Percentiles rank a stretch among this genome's conserved stretches.
Evolutionary conservation across 2,888 invertebrate species (phyloP).

Genomic region (Abrostola triplasia): DNA sequence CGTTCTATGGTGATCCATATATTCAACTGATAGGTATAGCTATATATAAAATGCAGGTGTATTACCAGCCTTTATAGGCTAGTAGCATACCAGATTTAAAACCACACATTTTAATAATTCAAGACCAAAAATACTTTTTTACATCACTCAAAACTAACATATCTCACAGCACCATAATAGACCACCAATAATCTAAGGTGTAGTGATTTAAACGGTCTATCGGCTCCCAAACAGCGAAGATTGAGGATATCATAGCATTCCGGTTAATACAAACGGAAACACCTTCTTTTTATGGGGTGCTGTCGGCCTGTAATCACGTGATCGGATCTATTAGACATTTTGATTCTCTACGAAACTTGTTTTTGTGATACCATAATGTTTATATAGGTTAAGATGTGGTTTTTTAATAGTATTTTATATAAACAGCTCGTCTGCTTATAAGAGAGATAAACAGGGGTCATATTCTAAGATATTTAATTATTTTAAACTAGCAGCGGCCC

Average conservation of each 20-base stretch:
- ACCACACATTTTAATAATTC: no score
- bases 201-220: constrained; percentile 75
- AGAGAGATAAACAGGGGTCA: no score
- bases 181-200: constrained; percentile 67
- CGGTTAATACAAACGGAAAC: constrained; percentile 77
- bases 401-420: not conserved
- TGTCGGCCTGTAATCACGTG: constrained; percentile 29
- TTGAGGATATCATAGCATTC: constrained; percentile 71
- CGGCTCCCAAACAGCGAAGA: constrained; percentile 64
- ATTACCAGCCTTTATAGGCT: no score
- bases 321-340: constrained; percentile 39
- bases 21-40: no score
- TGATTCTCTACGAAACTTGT: constrained; percentile 18
- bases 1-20: no score
- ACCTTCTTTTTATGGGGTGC: constrained; percentile 50
- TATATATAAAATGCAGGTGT: no score
- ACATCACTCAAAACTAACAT: constrained; percentile 13
- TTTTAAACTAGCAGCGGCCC: no score
- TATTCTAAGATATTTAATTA: no score
- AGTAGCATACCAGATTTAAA: no score
- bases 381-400: not conserved
- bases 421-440: not conserved
- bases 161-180: constrained; percentile 22
- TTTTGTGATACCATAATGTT: constrained; percentile 10
- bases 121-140: not conserved